Percentiles rank a stretch among this genome's conserved stretches.
These are phyloP conservation scores for Seriola aureovittata DNA, from an alignment of 2,113 vertebrate genomes.

Conservation along the genomic window DNA sequence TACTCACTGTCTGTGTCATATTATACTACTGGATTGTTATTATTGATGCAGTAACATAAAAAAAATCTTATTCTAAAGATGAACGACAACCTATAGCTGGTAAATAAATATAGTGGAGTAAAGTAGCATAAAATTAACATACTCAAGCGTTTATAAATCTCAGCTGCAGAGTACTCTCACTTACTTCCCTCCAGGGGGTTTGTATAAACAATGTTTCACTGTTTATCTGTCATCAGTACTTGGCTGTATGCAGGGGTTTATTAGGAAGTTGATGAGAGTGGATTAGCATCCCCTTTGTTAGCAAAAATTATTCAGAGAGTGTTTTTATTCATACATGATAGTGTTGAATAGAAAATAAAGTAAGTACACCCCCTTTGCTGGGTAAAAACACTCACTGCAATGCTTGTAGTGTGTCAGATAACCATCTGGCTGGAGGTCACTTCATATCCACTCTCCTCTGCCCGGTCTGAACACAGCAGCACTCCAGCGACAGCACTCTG, in stretches of 20 bases:
- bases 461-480: conserved; percentile 24
- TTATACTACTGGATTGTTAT: neutral
- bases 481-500: neutral
- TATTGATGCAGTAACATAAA: neutral
- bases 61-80: no score
- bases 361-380: neutral
- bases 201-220: neutral
- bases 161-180: neutral
- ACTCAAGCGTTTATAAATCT: neutral
- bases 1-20: neutral
- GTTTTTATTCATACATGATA: neutral
- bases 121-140: neutral
- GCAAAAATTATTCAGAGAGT: neutral
- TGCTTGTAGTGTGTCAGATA: conserved; percentile 38
- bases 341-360: neutral
- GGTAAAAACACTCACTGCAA: neutral
- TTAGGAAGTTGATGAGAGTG: conserved; percentile 5
- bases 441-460: conserved; percentile 28
- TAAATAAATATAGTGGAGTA: neutral
- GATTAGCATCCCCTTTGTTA: neutral
- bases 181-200: neutral
- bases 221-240: conserved; percentile 40
- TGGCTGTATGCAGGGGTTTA: neutral
- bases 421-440: conserved; percentile 58
- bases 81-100: no score